Base-by-base conservation (phyloP, 2,797 vertebrate species). In the Rhabdophis nuchalis region DNA sequence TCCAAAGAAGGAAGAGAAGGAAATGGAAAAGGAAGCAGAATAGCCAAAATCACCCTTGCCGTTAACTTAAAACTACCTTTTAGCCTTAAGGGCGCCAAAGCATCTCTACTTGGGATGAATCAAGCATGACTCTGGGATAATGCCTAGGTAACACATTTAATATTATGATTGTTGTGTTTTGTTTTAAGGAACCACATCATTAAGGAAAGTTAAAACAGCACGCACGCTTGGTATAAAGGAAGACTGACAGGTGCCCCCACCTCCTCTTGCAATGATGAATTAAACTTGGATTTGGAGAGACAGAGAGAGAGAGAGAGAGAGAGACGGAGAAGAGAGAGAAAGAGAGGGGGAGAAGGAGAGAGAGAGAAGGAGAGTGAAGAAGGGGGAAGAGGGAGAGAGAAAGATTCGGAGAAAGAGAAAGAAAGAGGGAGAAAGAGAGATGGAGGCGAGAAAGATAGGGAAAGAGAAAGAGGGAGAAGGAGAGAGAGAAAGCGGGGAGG, bases 211-310 rank as follows among this genome's bases (percentile, higher is more conserved):
- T 98, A 97, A 97, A 98, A 97, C 60, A 82, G 54, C 64, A 72
- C 16, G 6, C 1, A 72, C 16, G 9, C 18, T 23, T 0, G 9
- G 11, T 96, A 96, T 52, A 96, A 95, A 96, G 97, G 97, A 96
- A 97, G 97, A 82, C 91, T 97, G 98, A 98, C 97, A 98, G 95
- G 97, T 98, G 96, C 96, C 96, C 94, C 97, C 96, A 98, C 98
- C 93, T 61, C 25, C 7, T 96, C 96, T 97, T 97, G 97, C 97
- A 94, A 92, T 94, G 94, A 94, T 85, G 87, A 94, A 95, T 96
- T 95, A 95, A 97, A 97, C 96, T 95, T 93, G 93, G 93, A 95
- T 92, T 94, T 89, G 94, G 57, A 94, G 89, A 93, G 14, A 23
- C 6, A 23, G 54, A 54, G 11, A 20, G 56, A 20, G 16, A 2